Conservation (phyloP, 2,888 invertebrate species). For the Anoplius nigerrimus region DNA sequence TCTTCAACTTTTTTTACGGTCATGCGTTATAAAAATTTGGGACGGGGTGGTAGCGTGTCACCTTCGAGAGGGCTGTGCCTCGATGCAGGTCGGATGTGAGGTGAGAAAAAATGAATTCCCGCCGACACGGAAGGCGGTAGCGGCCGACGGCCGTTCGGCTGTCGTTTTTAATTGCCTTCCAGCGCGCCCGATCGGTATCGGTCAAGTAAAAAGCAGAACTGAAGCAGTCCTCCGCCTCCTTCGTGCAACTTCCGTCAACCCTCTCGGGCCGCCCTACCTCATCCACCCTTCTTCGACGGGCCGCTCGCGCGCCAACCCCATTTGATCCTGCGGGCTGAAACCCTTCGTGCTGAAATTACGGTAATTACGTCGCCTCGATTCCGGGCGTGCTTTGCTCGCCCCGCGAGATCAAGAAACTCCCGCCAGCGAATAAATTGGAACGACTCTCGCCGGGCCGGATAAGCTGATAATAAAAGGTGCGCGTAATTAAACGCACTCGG, state of each 20-base stretch:
- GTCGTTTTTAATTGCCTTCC: slow-evolving; percentile 40
- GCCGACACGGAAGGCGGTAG: slow-evolving; percentile 39
- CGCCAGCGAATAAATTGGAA: too few relatives aligned
- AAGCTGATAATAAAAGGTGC: too few relatives aligned
- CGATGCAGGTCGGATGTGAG: background rate
- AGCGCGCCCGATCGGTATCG: slow-evolving; percentile 30
- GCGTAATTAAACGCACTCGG: too few relatives aligned
- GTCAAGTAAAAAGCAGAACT: background rate
- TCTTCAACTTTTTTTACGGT: too few relatives aligned
- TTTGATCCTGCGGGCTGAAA: slow-evolving; percentile 9
- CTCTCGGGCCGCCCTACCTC: background rate
- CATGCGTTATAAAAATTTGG: too few relatives aligned
- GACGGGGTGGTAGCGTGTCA: too few relatives aligned
- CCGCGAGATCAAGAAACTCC: too few relatives aligned
- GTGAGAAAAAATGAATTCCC: slow-evolving; percentile 32
- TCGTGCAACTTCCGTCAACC: slow-evolving; percentile 10
- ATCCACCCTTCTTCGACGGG: too few relatives aligned
- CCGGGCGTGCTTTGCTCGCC: slow-evolving; percentile 23
- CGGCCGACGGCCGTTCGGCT: slow-evolving; percentile 6
- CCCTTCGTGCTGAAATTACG: slow-evolving; percentile 25
- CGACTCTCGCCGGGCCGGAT: too few relatives aligned
- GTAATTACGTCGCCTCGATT: slow-evolving; percentile 28
- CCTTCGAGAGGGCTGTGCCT: too few relatives aligned
- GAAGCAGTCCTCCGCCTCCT: slow-evolving; percentile 1
- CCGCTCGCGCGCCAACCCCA: too few relatives aligned